These are phyloP conservation scores for Asarcornis scutulata DNA, from an alignment of 2,113 vertebrate genomes.

Conservation along the genomic window DNA sequence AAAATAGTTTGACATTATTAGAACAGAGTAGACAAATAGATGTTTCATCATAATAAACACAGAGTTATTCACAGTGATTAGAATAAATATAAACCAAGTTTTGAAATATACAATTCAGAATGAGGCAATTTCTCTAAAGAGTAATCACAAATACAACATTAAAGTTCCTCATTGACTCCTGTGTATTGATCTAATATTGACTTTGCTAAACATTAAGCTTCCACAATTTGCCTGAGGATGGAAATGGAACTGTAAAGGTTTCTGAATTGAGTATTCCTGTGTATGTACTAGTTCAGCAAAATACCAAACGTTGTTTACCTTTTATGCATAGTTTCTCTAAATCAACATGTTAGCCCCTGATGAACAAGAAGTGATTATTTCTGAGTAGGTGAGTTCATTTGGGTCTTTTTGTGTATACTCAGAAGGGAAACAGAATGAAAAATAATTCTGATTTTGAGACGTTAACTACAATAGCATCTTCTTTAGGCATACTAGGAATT, in stretches of 20 bases:
- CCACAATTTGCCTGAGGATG: neutral
- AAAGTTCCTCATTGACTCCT: conserved; percentile 2
- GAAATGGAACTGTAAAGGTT: neutral
- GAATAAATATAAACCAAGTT: neutral
- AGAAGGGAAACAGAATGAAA: neutral
- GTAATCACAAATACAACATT: neutral
- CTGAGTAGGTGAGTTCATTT: neutral
- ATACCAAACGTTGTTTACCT: neutral
- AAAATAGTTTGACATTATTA: neutral
- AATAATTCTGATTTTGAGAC: neutral
- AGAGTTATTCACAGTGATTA: neutral
- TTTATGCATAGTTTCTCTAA: neutral
- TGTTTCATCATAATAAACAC: neutral
- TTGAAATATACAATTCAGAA: conserved; percentile 30
- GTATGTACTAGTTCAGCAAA: neutral
- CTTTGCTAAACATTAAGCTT: conserved; percentile 30
- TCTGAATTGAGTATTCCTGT: neutral
- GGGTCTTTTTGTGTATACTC: neutral
- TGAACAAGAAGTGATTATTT: neutral
- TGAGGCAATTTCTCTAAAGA: neutral
- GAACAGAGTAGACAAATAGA: neutral
- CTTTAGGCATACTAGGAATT: neutral
- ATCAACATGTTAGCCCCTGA: neutral
- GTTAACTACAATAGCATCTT: neutral
- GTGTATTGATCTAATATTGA: conserved; percentile 49